A percentile compares a stretch with the other conserved stretches of the same genome.
These are phyloP conservation scores for Eristalis tenax DNA, from an alignment of 2,888 invertebrate genomes.

Conservation along the genomic window DNA sequence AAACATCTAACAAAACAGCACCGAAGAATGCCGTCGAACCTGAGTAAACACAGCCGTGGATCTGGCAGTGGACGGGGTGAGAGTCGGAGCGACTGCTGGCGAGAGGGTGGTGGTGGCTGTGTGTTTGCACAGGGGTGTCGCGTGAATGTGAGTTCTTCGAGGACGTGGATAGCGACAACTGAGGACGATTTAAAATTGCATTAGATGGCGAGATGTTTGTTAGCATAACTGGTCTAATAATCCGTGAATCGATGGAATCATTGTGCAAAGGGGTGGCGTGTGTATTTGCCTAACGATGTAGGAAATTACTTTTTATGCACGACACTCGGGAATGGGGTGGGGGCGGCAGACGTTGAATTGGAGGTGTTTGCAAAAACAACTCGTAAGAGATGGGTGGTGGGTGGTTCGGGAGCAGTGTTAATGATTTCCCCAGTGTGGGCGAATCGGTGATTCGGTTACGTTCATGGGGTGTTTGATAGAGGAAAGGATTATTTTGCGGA, in stretches of 20 bases:
- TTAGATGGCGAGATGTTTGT: slow-evolving; percentile 69
- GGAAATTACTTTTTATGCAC: slow-evolving; percentile 63
- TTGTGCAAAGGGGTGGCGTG: slow-evolving; percentile 32
- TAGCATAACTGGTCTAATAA: slow-evolving; percentile 70
- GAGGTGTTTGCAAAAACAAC: slow-evolving; percentile 41
- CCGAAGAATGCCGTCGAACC: slow-evolving; percentile 26
- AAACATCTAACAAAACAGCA: slow-evolving; percentile 46
- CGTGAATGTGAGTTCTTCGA: not conserved
- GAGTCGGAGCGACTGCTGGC: not conserved
- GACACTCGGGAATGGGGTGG: not conserved
- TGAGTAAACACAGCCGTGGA: slow-evolving; percentile 36
- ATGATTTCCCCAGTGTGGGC: slow-evolving; percentile 44
- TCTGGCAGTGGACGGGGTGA: not conserved
- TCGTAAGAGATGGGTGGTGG: not conserved
- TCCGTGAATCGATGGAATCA: slow-evolving; percentile 67
- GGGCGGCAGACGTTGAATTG: not conserved
- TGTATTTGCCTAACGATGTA: slow-evolving; percentile 65
- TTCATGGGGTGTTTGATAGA: slow-evolving; percentile 11
- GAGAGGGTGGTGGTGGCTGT: not conserved
- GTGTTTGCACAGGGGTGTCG: not conserved
- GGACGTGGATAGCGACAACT: slow-evolving; percentile 1
- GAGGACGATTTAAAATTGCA: slow-evolving; percentile 69
- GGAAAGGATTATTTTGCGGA: not conserved
- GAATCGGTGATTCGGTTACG: slow-evolving; percentile 36
- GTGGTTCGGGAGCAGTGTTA: slow-evolving; percentile 6